A percentile compares a stretch with the other conserved stretches of the same genome.
Evolutionary conservation across 2,113 vertebrate species (phyloP).

Genomic region (Prunella himalayana): DNA sequence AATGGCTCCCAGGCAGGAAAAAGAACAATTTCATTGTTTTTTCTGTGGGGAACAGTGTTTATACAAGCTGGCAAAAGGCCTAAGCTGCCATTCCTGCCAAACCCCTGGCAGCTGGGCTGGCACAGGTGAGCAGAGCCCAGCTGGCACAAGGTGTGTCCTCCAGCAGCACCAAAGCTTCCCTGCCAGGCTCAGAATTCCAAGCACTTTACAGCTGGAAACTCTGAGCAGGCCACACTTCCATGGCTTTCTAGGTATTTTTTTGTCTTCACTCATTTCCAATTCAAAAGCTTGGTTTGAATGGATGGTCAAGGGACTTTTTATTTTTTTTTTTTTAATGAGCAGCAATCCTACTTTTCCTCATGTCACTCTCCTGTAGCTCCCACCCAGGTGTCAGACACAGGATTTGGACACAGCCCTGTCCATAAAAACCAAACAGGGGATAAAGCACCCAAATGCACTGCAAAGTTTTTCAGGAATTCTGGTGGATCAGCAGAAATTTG

Average conservation of each 20-base stretch:
- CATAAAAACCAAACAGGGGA: accelerated
- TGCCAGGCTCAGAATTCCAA: background rate
- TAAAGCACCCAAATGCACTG: background rate
- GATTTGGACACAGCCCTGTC: background rate
- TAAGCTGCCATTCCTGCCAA: background rate
- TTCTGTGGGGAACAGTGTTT: background rate
- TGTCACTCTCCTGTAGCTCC: background rate
- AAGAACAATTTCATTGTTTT: background rate
- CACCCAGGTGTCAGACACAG: background rate
- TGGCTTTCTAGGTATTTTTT: background rate
- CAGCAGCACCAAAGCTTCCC: background rate
- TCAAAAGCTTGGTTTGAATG: background rate
- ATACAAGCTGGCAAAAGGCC: background rate
- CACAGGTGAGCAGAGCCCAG: background rate
- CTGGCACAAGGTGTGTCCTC: background rate
- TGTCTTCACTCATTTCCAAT: background rate
- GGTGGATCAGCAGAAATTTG: background rate
- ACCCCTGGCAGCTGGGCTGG: background rate
- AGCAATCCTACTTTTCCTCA: background rate
- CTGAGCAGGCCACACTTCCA: background rate
- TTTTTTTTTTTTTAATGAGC: background rate
- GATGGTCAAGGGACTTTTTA: background rate
- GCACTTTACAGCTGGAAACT: background rate
- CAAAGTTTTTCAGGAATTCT: background rate
- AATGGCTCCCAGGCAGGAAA: background rate